These are phyloP conservation scores for Crotalus viridis DNA, from an alignment of 2,113 vertebrate genomes.

Conservation along the genomic window DNA sequence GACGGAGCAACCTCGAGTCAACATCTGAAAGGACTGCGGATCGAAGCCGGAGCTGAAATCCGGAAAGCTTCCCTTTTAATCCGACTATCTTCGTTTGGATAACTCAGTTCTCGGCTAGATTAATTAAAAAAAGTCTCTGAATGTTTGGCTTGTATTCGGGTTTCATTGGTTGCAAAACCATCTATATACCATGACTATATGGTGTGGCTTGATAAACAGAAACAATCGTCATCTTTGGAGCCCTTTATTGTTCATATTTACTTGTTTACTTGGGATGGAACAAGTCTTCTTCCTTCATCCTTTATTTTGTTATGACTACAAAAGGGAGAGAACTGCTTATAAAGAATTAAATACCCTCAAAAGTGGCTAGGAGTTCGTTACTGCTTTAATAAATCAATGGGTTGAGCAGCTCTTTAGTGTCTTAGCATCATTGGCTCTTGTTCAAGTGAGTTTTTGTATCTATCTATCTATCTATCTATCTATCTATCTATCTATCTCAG, in stretches of 20 bases:
- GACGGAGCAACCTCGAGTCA: not conserved
- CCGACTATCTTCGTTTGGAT: too few relatives aligned
- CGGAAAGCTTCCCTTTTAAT: rapidly evolving
- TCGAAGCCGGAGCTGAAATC: not conserved
- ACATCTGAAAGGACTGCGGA: not conserved
- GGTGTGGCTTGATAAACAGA: not conserved
- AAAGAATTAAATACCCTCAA: not conserved
- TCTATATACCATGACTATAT: not conserved
- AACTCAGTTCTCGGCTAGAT: not conserved
- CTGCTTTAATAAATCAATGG: not conserved
- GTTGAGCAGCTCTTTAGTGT: not conserved
- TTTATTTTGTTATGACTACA: not conserved
- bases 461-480: not conserved
- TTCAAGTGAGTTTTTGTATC: not conserved
- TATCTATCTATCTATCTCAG: not conserved
- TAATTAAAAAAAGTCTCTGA: not conserved
- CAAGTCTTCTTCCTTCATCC: not conserved
- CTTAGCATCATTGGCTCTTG: not conserved
- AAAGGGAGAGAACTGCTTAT: not conserved
- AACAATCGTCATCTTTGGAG: not conserved
- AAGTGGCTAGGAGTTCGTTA: not conserved
- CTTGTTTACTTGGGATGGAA: not conserved
- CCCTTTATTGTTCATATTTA: not conserved
- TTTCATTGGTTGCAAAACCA: not conserved
- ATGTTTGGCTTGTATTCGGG: not conserved